A percentile compares a stretch with the other conserved stretches of the same genome.
Evolutionary conservation across 2,797 vertebrate species (phyloP).

Genomic region (Sebastes hopkinsi): DNA sequence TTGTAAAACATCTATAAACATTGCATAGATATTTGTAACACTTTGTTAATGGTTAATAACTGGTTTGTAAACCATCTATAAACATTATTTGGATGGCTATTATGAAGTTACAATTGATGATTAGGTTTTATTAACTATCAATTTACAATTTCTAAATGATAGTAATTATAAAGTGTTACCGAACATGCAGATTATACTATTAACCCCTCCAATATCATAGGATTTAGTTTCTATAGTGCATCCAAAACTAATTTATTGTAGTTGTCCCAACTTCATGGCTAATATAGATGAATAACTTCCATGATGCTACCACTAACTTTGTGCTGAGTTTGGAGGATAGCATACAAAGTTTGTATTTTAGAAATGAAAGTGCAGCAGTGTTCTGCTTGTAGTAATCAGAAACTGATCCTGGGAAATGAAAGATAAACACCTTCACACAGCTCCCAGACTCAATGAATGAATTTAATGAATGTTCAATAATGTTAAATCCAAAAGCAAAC

Average conservation of each 20-base stretch:
- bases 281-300: neutral
- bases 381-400: neutral
- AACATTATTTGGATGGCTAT: too few relatives aligned
- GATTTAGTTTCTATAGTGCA: neutral
- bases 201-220: neutral
- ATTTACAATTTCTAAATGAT: too few relatives aligned
- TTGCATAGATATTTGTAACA: too few relatives aligned
- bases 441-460: neutral
- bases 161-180: neutral
- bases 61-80: too few relatives aligned
- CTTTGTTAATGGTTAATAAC: too few relatives aligned
- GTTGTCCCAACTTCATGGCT: neutral
- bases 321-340: neutral
- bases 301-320: neutral
- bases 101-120: too few relatives aligned
- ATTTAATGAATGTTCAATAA: conserved; percentile 42
- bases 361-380: neutral
- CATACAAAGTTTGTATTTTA: neutral
- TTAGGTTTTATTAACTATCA: too few relatives aligned
- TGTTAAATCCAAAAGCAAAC: conserved; percentile 51
- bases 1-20: too few relatives aligned
- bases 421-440: conserved; percentile 39
- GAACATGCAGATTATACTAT: neutral
- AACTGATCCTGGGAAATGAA: conserved; percentile 46
- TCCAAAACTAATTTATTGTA: neutral